phyloP scores from a whole-genome alignment of 2,797 vertebrate species.

The Anguilla megastoma region DNA sequence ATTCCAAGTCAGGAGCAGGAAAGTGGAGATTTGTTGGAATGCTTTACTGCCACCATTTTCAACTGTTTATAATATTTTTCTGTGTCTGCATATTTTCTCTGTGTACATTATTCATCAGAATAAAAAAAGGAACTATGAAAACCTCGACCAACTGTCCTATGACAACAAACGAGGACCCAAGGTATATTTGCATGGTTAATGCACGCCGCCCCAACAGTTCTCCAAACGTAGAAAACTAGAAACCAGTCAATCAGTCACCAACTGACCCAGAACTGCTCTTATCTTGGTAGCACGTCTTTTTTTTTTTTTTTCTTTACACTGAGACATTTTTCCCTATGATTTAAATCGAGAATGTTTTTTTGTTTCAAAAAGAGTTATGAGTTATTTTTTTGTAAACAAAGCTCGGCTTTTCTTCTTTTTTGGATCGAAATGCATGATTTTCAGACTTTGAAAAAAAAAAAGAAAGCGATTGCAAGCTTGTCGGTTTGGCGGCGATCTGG shows the following conservation, averaged over 20 bases:
- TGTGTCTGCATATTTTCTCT: slow-evolving; percentile 98
- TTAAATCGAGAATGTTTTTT: slow-evolving; percentile 76
- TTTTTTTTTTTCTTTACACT: slow-evolving; percentile 65
- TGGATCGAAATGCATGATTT: slow-evolving; percentile 93
- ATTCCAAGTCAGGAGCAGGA: slow-evolving; percentile 88
- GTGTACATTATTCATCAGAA: slow-evolving; percentile 99
- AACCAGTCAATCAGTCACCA: slow-evolving; percentile 82
- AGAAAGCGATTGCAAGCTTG: slow-evolving; percentile 80
- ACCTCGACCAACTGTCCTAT: slow-evolving; percentile 98
- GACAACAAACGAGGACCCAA: slow-evolving; percentile 99
- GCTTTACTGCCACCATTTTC: slow-evolving; percentile 99
- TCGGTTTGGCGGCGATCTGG: slow-evolving; percentile 77
- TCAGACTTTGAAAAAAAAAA: slow-evolving; percentile 64
- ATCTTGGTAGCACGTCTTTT: slow-evolving; percentile 88
- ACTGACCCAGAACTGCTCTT: slow-evolving; percentile 79
- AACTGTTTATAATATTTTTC: slow-evolving; percentile 98
- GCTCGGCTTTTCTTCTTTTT: slow-evolving; percentile 74
- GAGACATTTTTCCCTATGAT: slow-evolving; percentile 74
- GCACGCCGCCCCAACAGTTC: slow-evolving; percentile 99
- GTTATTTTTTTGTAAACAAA: slow-evolving; percentile 63
- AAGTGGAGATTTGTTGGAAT: slow-evolving; percentile 97
- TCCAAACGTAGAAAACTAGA: slow-evolving; percentile 89
- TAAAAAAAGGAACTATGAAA: slow-evolving; percentile 99
- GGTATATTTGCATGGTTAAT: slow-evolving; percentile 99
- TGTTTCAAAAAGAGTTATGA: slow-evolving; percentile 70